phyloP scores from a whole-genome alignment of 2,888 invertebrate species.

The Drosophila phalerata region DNA sequence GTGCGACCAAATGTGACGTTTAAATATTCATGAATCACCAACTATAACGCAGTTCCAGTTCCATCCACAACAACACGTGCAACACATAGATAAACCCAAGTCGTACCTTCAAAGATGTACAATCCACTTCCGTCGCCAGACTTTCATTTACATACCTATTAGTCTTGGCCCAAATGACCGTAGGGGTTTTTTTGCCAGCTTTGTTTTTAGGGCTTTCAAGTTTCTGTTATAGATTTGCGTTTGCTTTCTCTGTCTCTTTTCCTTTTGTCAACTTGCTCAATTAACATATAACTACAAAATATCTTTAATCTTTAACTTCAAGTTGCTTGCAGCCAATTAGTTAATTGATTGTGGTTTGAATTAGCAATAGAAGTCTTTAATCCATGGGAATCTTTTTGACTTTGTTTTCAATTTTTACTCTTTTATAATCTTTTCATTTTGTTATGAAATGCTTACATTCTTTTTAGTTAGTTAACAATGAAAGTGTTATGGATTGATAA shows the following conservation, averaged over 20 bases:
- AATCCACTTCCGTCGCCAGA: constrained; percentile 67
- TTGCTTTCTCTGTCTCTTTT: constrained; percentile 31
- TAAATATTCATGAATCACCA: constrained; percentile 85
- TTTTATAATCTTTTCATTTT: background rate
- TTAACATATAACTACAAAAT: background rate
- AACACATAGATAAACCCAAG: constrained; percentile 13
- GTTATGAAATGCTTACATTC: background rate
- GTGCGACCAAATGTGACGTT: constrained; percentile 85
- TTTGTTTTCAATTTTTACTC: background rate
- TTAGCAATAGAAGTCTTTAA: background rate
- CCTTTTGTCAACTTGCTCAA: constrained; percentile 39
- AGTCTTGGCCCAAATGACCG: constrained; percentile 46
- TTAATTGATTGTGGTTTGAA: constrained; percentile 3
- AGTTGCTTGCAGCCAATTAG: background rate
- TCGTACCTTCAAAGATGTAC: constrained; percentile 15
- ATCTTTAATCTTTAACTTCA: background rate
- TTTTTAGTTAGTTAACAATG: background rate
- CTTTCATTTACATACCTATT: constrained; percentile 67
- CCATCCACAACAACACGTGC: constrained; percentile 50
- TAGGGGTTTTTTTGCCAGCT: constrained; percentile 17
- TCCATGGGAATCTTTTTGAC: background rate
- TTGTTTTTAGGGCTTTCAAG: background rate
- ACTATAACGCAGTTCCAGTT: constrained; percentile 73
- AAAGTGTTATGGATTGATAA: background rate
- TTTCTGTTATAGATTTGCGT: constrained; percentile 11